These are phyloP conservation scores for Troides oblongomaculatus DNA, from an alignment of 2,888 invertebrate species.

Conservation along the genomic window DNA sequence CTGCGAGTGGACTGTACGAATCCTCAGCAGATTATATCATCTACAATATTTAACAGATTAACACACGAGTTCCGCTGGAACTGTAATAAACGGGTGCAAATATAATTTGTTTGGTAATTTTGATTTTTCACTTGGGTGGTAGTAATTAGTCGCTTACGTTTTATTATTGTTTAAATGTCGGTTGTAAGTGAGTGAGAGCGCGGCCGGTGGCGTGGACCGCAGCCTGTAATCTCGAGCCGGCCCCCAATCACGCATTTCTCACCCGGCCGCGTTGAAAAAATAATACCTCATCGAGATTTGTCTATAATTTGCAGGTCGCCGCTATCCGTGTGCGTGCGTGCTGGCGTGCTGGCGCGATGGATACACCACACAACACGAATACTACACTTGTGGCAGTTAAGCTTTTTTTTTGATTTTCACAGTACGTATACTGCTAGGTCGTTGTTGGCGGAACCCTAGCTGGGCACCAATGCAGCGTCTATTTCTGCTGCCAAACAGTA, in stretches of 20 bases:
- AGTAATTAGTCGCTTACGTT: slow-evolving; percentile 71
- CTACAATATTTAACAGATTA: slow-evolving; percentile 52
- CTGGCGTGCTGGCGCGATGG: slow-evolving; percentile 35
- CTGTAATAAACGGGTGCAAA: background rate
- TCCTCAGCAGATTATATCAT: slow-evolving; percentile 53
- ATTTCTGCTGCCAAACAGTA: too few species aligned
- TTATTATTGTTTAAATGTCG: slow-evolving; percentile 75
- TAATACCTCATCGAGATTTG: slow-evolving; percentile 74
- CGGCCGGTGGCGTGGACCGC: slow-evolving; percentile 70
- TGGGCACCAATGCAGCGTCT: too few species aligned
- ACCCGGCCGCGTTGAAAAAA: slow-evolving; percentile 79
- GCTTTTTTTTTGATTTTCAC: too few species aligned
- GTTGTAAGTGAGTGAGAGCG: slow-evolving; percentile 68
- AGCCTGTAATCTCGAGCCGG: slow-evolving; percentile 75
- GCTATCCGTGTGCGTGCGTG: slow-evolving; percentile 45
- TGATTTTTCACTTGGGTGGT: slow-evolving; percentile 52
- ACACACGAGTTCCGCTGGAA: slow-evolving; percentile 28
- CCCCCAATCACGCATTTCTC: slow-evolving; percentile 79
- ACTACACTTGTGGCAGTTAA: background rate
- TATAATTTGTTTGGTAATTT: background rate
- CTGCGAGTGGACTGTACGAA: slow-evolving; percentile 59
- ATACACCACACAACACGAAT: slow-evolving; percentile 6
- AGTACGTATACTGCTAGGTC: too few species aligned
- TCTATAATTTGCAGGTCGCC: slow-evolving; percentile 77
- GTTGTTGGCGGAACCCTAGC: too few species aligned